Evolutionary conservation across 2,797 vertebrate species (phyloP), one percentile per base, ranked within the genome.

Genomic region (Melanotaenia boesemani): DNA sequence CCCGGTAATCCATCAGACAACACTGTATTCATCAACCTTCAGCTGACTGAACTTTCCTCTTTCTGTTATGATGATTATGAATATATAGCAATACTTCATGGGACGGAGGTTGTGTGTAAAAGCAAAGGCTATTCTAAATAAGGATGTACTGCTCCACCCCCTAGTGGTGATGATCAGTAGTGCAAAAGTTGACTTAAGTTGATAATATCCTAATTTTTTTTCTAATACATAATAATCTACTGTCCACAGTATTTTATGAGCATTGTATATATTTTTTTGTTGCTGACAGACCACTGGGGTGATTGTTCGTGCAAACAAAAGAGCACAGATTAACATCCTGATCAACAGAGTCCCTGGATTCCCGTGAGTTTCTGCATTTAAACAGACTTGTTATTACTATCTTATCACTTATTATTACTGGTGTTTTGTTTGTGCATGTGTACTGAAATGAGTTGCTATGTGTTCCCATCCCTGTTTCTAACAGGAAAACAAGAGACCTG

Each of bases 231-330:
- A 34, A 30, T 20, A 22, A 15, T 56, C 36, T 28, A 26, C 39
- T 52, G 34, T 52, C 67, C 3, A 37, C 26, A 16, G 39, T 41
- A 6, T 5, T 59, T 59, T 32, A 34, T 71, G 41, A 16, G 37
- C 2, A 6, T 30, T 18, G 5, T 15, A 15, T 41, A 39, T 11
- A 20, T 67, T 26, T 2, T 24, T 11, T 3, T 8, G 12, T 57
- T 60, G 10, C 18, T 52, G 55, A 18, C 77, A 96, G 95, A 95
- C 93, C 18, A 94, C 92, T n/a, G 95, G 95, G 41, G 62, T 95
- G 34, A 94, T 94, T 55, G 87, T 96, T 1, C 94, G 95, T 48
- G 94, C 94, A 18, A 92, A 80, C 81, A 96, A 95, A 86, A 92
- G 93, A 80, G 95, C 95, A 0, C 95, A 96, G 80, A 71, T 96